phyloP scores from a whole-genome alignment of 2,113 vertebrate genomes.

The Okapia johnstoni region DNA sequence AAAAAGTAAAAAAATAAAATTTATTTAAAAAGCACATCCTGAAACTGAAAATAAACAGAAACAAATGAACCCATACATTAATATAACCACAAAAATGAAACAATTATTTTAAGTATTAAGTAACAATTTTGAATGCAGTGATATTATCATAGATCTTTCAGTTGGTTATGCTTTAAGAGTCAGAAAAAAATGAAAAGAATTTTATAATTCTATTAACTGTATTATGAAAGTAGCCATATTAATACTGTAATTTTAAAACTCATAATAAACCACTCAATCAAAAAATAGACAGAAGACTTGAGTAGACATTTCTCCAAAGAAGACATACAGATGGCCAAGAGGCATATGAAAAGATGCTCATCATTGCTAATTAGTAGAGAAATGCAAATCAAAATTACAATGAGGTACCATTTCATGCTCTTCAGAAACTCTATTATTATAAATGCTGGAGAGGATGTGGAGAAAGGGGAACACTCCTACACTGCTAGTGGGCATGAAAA shows the following conservation, averaged over 20 bases:
- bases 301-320: not conserved
- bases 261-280: not conserved
- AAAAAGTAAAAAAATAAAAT: not conserved
- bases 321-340: not conserved
- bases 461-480: rapidly evolving
- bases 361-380: not conserved
- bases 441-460: not conserved
- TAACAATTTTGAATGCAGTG: not conserved
- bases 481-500: not conserved
- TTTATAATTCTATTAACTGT: not conserved
- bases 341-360: not conserved
- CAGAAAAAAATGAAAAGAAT: not conserved
- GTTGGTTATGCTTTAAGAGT: not conserved
- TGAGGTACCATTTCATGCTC: not conserved
- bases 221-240: not conserved
- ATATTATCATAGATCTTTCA: not conserved
- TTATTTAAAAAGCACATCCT: not conserved
- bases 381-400: not conserved
- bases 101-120: not conserved
- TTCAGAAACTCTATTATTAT: not conserved
- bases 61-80: not conserved
- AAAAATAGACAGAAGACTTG: not conserved
- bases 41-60: not conserved
- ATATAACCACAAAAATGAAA: not conserved
- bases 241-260: not conserved